These are phyloP conservation scores for Condylura cristata DNA, from an alignment of 2,113 vertebrate species.

Conservation along the genomic window DNA sequence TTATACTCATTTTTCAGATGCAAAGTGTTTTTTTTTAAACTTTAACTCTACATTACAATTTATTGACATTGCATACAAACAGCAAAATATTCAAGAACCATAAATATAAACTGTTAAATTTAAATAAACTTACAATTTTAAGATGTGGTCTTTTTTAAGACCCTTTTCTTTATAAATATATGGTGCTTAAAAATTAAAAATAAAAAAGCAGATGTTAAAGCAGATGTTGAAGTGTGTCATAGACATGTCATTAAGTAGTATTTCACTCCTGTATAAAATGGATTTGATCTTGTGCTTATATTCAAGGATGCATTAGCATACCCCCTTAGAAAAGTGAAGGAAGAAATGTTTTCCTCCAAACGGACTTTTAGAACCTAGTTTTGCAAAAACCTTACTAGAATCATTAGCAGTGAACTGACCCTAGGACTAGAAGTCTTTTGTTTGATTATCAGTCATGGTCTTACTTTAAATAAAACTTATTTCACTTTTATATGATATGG, in stretches of 20 bases:
- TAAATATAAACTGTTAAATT: neutral
- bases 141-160: neutral
- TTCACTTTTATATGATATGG: neutral
- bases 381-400: neutral
- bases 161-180: slow-evolving; percentile 25
- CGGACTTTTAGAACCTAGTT: neutral
- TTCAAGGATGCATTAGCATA: neutral
- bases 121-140: too few relatives aligned
- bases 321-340: neutral
- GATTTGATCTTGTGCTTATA: neutral
- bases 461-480: neutral
- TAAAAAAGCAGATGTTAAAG: neutral
- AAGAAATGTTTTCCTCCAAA: neutral
- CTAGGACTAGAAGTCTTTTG: neutral
- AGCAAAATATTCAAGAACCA: neutral
- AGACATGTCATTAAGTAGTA: neutral
- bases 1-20: neutral
- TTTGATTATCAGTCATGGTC: neutral
- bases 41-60: neutral
- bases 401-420: neutral
- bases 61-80: neutral
- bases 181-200: slow-evolving; percentile 7
- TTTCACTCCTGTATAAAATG: neutral
- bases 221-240: neutral
- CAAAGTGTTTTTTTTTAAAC: neutral